These are phyloP conservation scores for Cryptotis parvus DNA, from an alignment of 2,113 vertebrate species.

Conservation along the genomic window DNA sequence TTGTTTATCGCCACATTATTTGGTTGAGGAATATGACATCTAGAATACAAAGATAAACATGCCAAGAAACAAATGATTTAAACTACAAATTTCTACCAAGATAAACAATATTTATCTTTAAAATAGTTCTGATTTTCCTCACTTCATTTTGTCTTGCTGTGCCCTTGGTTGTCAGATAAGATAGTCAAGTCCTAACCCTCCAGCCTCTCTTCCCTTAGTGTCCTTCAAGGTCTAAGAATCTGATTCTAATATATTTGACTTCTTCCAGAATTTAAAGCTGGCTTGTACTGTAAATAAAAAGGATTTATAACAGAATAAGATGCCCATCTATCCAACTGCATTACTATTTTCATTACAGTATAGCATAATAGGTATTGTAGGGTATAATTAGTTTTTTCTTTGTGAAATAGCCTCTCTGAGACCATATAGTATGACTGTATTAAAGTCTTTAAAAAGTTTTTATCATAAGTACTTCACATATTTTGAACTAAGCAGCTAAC, in stretches of 20 bases:
- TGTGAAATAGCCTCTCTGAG: background rate
- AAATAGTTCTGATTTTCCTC: background rate
- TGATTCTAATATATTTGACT: constrained; percentile 6
- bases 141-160: constrained; percentile 41
- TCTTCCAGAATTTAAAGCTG: constrained; percentile 16
- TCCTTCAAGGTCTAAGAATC: background rate
- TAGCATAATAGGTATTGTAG: background rate
- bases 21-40: background rate
- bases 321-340: background rate
- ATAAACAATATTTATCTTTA: constrained; percentile 17
- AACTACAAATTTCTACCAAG: background rate
- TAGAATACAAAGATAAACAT: background rate
- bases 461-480: background rate
- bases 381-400: background rate
- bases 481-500: background rate
- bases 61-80: background rate
- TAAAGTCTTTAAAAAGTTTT: background rate
- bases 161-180: background rate
- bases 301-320: background rate
- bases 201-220: constrained; percentile 16
- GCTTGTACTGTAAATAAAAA: background rate
- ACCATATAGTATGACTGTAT: background rate
- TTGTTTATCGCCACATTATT: background rate
- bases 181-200: background rate
- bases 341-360: background rate